Evolutionary conservation across 2,888 invertebrate species (phyloP).

Genomic region (Ectobius pallidus): DNA sequence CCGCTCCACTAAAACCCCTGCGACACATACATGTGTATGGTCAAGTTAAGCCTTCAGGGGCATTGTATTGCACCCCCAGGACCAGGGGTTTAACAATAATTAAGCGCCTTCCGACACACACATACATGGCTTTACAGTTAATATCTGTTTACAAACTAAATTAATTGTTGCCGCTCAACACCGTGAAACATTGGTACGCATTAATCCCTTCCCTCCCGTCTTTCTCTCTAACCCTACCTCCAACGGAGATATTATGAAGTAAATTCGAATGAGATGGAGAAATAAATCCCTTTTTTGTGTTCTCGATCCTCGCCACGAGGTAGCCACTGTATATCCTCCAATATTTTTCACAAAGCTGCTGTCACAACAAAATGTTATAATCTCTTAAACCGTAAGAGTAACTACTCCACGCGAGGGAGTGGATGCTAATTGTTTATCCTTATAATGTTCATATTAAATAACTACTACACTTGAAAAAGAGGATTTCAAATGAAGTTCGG

Average conservation of each 20-base stretch:
- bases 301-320: neutral
- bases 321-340: too few species aligned
- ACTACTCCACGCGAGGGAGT: too few species aligned
- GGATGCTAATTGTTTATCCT: too few species aligned
- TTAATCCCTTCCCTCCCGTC: neutral
- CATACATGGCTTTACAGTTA: slow-evolving; percentile 6
- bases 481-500: too few species aligned
- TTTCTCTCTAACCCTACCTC: neutral
- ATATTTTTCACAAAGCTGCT: too few species aligned
- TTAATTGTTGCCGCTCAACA: slow-evolving; percentile 15
- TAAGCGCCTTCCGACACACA: slow-evolving; percentile 5
- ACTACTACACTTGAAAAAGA: too few species aligned
- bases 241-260: slow-evolving; percentile 7
- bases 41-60: slow-evolving; percentile 2
- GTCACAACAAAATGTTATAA: too few species aligned
- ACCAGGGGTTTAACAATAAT: slow-evolving; percentile 12
- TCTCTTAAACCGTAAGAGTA: too few species aligned
- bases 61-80: slow-evolving; percentile 20
- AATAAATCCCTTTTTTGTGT: slow-evolving; percentile 2
- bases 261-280: neutral
- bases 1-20: neutral
- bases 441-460: too few species aligned
- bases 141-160: slow-evolving; percentile 21
- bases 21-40: slow-evolving; percentile 10
- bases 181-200: slow-evolving; percentile 3